phyloP scores from a whole-genome alignment of 1,140 invertebrate species.

The Polypedilum vanderplanki region DNA sequence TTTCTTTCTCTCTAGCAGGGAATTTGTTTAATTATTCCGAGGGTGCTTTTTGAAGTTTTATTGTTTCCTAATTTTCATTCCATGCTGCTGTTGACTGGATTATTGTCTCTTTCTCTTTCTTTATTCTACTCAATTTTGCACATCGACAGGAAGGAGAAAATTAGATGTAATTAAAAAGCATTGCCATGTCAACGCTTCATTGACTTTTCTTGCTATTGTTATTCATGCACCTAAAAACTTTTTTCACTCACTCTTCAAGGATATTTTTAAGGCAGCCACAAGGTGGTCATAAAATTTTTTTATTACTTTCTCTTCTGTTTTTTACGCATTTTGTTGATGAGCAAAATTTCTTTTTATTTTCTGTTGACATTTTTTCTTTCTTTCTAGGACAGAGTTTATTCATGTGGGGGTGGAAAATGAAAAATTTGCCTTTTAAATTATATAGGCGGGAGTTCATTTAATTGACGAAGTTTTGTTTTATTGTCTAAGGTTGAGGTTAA shows the following conservation, averaged over 20 bases:
- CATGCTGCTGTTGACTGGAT: neutral
- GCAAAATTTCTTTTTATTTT: too few species aligned
- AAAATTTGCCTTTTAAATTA: too few species aligned
- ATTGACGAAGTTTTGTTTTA: too few species aligned
- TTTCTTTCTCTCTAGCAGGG: neutral
- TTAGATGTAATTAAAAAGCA: conserved; percentile 27
- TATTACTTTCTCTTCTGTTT: neutral
- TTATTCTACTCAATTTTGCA: neutral
- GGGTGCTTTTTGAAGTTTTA: conserved; percentile 26
- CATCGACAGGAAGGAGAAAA: neutral
- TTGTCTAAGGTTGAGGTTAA: too few species aligned
- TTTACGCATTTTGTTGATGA: neutral
- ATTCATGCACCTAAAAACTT: neutral
- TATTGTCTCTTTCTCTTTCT: neutral
- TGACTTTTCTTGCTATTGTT: neutral
- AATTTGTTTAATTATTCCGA: neutral
- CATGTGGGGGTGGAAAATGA: too few species aligned
- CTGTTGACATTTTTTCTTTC: too few species aligned
- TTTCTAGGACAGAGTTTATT: too few species aligned
- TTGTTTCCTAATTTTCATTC: conserved; percentile 23
- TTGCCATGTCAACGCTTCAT: conserved; percentile 22
- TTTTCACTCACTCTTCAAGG: neutral
- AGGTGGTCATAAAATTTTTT: conserved; percentile 24
- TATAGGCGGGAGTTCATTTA: too few species aligned
- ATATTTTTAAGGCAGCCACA: neutral